Percentiles rank a stretch among this genome's conserved stretches.
Evolutionary conservation across 2,888 invertebrate genomes (phyloP).

Genomic region (Byasa hedistus): DNA sequence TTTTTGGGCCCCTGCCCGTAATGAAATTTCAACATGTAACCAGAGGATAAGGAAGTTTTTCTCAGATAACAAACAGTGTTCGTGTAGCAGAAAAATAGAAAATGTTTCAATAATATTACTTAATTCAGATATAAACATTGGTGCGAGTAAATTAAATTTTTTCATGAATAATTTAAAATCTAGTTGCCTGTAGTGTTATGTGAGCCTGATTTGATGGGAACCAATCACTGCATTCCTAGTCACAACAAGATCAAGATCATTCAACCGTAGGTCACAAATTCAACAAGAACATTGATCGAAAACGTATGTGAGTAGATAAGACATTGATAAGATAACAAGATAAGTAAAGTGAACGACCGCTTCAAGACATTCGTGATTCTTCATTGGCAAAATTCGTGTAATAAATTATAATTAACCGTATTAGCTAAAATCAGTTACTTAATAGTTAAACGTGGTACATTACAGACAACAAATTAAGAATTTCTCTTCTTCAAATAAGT

Average conservation of each 20-base stretch:
- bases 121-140: not conserved
- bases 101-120: not conserved
- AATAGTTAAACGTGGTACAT: not conserved
- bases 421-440: not conserved
- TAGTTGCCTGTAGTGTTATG: not conserved
- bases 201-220: not conserved
- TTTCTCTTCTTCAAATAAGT: not conserved
- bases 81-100: slow-evolving; percentile 1
- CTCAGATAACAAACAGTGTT: slow-evolving; percentile 18
- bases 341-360: not conserved
- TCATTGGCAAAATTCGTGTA: not conserved
- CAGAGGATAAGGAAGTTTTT: slow-evolving; percentile 18
- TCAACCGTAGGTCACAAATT: not conserved
- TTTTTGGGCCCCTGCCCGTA: slow-evolving; percentile 21
- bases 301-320: not conserved
- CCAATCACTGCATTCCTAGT: not conserved
- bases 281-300: not conserved
- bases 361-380: not conserved
- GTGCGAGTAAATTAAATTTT: no score
- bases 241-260: not conserved
- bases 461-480: no score
- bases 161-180: no score
- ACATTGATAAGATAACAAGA: not conserved
- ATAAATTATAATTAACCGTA: not conserved
- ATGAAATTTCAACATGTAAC: slow-evolving; percentile 28